These are phyloP conservation scores for Isurus oxyrinchus DNA, from an alignment of 2,113 vertebrate genomes.

Conservation along the genomic window DNA sequence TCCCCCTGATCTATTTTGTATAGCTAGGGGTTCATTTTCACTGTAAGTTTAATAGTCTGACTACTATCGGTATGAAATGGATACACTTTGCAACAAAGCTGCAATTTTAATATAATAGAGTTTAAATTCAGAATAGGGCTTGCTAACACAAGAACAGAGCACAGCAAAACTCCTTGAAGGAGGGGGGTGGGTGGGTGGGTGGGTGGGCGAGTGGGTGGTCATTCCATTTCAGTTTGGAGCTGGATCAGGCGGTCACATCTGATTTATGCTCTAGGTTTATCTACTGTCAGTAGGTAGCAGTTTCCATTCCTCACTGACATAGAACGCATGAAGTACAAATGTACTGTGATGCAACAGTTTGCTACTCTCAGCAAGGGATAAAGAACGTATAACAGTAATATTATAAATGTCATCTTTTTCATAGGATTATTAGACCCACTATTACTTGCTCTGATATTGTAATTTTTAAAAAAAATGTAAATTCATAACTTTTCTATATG, in stretches of 20 bases:
- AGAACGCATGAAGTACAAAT: not conserved
- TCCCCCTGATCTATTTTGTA: not conserved
- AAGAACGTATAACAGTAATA: not conserved
- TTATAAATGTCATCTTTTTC: not conserved
- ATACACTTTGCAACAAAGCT: not conserved
- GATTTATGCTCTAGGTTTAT: not conserved
- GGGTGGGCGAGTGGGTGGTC: too few relatives aligned
- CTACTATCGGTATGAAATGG: not conserved
- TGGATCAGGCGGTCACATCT: not conserved
- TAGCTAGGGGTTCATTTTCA: not conserved
- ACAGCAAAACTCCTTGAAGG: not conserved
- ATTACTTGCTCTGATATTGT: not conserved
- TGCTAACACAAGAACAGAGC: not conserved
- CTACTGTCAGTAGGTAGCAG: not conserved
- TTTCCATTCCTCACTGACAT: not conserved
- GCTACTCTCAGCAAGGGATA: not conserved
- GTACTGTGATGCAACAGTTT: too few relatives aligned
- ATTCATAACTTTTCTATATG: not conserved
- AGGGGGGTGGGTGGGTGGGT: too few relatives aligned
- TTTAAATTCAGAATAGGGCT: not conserved
- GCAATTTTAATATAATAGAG: not conserved
- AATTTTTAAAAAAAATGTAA: not conserved
- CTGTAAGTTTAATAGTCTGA: not conserved
- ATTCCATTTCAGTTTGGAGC: not conserved
- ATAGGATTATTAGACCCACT: not conserved